Evolutionary conservation across 2,113 vertebrate genomes (phyloP), one percentile per base, ranked within the genome.

Genomic region (Danionella cerebrum): DNA sequence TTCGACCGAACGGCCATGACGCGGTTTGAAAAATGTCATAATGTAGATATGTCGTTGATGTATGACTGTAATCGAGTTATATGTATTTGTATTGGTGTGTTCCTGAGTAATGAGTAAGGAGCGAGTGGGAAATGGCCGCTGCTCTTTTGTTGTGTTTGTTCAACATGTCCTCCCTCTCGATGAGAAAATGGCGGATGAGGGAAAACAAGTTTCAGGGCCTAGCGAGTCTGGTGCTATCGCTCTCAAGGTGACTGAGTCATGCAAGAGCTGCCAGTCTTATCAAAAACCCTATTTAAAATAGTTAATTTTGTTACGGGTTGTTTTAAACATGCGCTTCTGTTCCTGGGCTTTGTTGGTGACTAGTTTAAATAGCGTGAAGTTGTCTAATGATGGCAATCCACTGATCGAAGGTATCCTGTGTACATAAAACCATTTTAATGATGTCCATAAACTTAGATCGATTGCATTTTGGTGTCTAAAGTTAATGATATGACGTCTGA

Each of bases 151-250:
- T 91, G 79, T 93, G 82, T 91, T 90, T 90, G 87, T 90, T 92
- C 90, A 94, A 95, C 92, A 98, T 98, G 95, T 94, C 94, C 90
- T 92, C 92, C 91, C 89, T 85, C 85, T 85, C 84, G 75, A 84
- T 82, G 89, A 97, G 91, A 98, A 98, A 98, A 98, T 98, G 95
- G 95, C 95, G 95, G 94, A 82, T 80, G 80, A 83, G 79, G 81
- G 80, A 90, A 89, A 88, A 88, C 76, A 83, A 79, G 85, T 86
- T 58, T 78, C 79, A 55, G 68, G 83, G 83, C 74, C 75, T 64
- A 75, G 48, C 77, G 54, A 67, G 62, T 78, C 60, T 21, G 60
- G 19, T 60, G n/a, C 60, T 48, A 12, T 77, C 62, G n/a, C 62
- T 73, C 74, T 80, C 33, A 75, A 71, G 38, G 53, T 74, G 81